Evolutionary conservation across 2,113 vertebrate species (phyloP).

Genomic region (Condylura cristata): DNA sequence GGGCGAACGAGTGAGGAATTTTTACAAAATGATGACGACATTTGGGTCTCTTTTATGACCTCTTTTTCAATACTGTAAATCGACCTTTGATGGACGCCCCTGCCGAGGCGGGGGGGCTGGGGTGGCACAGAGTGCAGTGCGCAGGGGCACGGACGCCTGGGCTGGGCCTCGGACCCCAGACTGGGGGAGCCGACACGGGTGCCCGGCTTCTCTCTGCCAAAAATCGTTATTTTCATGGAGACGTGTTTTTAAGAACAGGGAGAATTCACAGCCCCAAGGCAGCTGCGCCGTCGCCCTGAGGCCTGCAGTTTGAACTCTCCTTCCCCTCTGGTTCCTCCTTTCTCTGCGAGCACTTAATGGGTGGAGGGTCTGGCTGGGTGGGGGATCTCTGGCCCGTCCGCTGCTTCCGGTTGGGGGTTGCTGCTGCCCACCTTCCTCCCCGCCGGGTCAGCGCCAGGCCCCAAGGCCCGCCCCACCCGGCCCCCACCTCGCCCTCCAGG

Average conservation of each 20-base stretch:
- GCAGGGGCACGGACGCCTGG: slow-evolving; percentile 49
- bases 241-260: slow-evolving; percentile 77
- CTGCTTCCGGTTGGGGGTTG: slow-evolving; percentile 77
- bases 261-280: slow-evolving; percentile 62
- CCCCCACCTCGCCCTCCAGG: slow-evolving; percentile 59
- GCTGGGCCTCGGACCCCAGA: slow-evolving; percentile 65
- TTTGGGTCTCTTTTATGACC: slow-evolving; percentile 91
- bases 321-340: slow-evolving; percentile 35
- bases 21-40: slow-evolving; percentile 87
- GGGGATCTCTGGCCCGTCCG: slow-evolving; percentile 77
- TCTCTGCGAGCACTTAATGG: slow-evolving; percentile 87
- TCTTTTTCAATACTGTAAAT: slow-evolving; percentile 89
- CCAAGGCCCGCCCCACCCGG: background rate
- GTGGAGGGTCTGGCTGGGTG: slow-evolving; percentile 84
- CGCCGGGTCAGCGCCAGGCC: slow-evolving; percentile 73
- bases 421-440: slow-evolving; percentile 61
- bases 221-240: slow-evolving; percentile 63
- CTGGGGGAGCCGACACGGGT: slow-evolving; percentile 50
- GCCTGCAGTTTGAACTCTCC: slow-evolving; percentile 42
- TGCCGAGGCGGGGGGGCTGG: slow-evolving; percentile 47
- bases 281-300: slow-evolving; percentile 12
- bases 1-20: slow-evolving; percentile 82
- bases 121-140: background rate
- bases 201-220: slow-evolving; percentile 71
- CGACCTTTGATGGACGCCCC: slow-evolving; percentile 75